Evolutionary conservation across 2,888 invertebrate species (phyloP), one percentile per base, ranked within the genome.

Genomic region (Dromius quadrimaculatus): DNA sequence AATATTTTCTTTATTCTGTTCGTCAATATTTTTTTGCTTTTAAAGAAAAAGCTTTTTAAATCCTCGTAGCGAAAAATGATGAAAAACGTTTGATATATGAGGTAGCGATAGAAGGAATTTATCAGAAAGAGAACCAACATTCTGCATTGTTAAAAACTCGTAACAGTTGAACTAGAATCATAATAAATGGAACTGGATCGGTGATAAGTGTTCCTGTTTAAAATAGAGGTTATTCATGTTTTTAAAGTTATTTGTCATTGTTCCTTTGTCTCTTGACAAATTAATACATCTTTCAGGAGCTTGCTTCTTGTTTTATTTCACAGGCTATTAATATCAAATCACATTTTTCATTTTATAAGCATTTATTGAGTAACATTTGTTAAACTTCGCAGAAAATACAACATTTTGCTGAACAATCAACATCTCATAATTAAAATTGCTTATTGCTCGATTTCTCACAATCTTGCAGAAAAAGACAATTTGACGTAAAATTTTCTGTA

Each of bases 151-250:
- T 41, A 41, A 41, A 41, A 41, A 41, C 50, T 28, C 13, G 1
- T 28, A 9, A 23, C 32, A 17, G 32, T 28, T 15, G 50, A 9
- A 23, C 50, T 54, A 54, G 28, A 28, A 15, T 28, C 28, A 17
- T 54, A 54, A 54, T 54, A 54, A 54, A 54, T 54, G 50, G 28
- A 54, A 54, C 17, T 45, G 50, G 50, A 54, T 54, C 50, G 28
- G 50, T 54, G 50, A 28, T 28, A 54, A 54, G 23, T 23, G 50
- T 28, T 54, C 50, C 50, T 17, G 15, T 23, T 11, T 41, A 15
- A 54, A 54, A 54, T 54, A 54, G 28, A 28, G 50, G 50, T 54
- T 54, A 23, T 6, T 28, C 50, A 54, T 54, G 50, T 54, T 54
- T 50, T 32, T 28, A 54, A 54, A 54, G 28, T 54, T 54, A 54